Base-by-base conservation (phyloP, 2,888 invertebrate genomes). In the Campopleginae sp. region DNA sequence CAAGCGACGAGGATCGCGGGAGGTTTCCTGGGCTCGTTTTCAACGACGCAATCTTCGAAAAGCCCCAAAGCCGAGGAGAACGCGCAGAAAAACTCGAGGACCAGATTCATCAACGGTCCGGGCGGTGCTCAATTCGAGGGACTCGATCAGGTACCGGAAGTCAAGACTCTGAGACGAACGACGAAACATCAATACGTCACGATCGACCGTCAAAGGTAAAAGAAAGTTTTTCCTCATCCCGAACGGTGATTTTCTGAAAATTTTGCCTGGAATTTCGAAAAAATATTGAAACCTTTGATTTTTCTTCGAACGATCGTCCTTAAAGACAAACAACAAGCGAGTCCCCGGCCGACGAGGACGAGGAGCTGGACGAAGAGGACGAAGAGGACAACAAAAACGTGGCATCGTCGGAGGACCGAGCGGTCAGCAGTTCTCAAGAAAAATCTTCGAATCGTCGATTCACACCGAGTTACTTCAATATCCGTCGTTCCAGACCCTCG, bases 121-220 rank as follows among this genome's bases (percentile, higher is more conserved):
- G 95, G 95, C 78, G 94, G 94, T 70, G 94, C 94, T 0, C 96
- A 95, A 8, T 91, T 95, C 10, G 93, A 94, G 79, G 94, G 95
- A 89, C 88, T 91, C 89, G 87, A 90, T 91, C 76, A 92, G 31
- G 80, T 94, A n/a, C 92, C 94, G 0, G 94, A 94, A 89, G 93
- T 93, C 5, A 92, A 91, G 77, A 92, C 86, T 87, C 88, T 94
- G 31, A 88, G 94, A 58, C 94, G 95, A 80, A 88, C 89, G 8
- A 95, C 95, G 48, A 94, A 95, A 84, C 96, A 95, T 0, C 96
- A 97, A 86, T 97, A 97, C 89, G 96, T 96, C 0, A 97, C 96
- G 77, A 96, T 97, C 42, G 94, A 96, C 68, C 94, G 97, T 84
- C 95, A 96, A 0, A 95, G 95, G 89, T 96, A 95, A 58, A 6